Evolutionary conservation across 1,140 invertebrate genomes (phyloP).

Genomic region (Dendroctonus valens): DNA sequence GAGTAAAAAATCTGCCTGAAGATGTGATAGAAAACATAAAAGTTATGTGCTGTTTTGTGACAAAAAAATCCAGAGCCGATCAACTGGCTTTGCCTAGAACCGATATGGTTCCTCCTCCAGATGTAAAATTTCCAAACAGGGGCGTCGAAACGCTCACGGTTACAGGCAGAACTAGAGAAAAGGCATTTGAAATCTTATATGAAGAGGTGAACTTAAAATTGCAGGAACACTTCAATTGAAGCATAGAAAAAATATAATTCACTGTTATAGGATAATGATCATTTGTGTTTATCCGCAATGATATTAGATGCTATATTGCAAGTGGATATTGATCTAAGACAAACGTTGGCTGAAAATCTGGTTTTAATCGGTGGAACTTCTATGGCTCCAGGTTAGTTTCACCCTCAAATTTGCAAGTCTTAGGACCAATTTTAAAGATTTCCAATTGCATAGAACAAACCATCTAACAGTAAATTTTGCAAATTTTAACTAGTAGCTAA

Average conservation of each 20-base stretch:
- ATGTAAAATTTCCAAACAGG: constrained; percentile 71
- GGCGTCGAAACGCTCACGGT: constrained; percentile 62
- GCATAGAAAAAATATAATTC: neutral
- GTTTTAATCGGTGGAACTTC: constrained; percentile 81
- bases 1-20: constrained; percentile 55
- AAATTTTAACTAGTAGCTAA: too few relatives aligned
- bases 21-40: constrained; percentile 68
- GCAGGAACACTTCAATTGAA: too few relatives aligned
- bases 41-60: constrained; percentile 80
- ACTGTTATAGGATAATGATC: constrained; percentile 65
- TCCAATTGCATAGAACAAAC: too few relatives aligned
- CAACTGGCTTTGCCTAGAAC: constrained; percentile 55
- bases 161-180: constrained; percentile 72
- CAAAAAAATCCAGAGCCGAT: constrained; percentile 66
- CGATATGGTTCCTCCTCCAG: constrained; percentile 54
- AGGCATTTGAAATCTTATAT: constrained; percentile 79
- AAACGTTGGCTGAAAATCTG: constrained; percentile 74
- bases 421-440: neutral
- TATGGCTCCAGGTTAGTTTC: constrained; percentile 62
- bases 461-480: too few relatives aligned
- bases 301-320: constrained; percentile 77
- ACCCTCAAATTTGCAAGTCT: neutral
- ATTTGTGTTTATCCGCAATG: constrained; percentile 79
- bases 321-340: constrained; percentile 72
- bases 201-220: constrained; percentile 53